Evolutionary conservation across 2,113 vertebrate species (phyloP).

Genomic region (Pheucticus melanocephalus): DNA sequence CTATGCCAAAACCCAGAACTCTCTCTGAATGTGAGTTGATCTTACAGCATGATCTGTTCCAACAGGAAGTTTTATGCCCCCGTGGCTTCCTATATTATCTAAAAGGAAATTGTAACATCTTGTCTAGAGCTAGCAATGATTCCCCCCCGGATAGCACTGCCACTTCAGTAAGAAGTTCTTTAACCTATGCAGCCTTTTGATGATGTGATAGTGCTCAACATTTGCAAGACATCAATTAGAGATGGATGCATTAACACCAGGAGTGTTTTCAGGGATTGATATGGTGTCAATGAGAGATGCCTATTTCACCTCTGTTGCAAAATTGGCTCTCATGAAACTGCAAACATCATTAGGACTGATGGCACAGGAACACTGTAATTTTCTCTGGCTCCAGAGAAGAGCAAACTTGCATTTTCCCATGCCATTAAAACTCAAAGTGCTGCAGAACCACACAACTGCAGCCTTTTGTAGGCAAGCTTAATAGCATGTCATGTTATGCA

Average conservation of each 20-base stretch:
- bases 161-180: slow-evolving; percentile 9
- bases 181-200: slow-evolving; percentile 38
- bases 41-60: background rate
- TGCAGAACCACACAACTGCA: background rate
- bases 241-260: background rate
- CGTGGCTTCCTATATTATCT: background rate
- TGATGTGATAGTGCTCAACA: background rate
- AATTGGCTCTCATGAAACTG: slow-evolving; percentile 27
- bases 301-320: slow-evolving; percentile 37
- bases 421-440: background rate
- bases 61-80: background rate
- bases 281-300: background rate
- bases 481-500: background rate
- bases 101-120: slow-evolving; percentile 20
- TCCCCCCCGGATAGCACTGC: background rate
- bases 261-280: slow-evolving; percentile 15
- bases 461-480: slow-evolving; percentile 17
- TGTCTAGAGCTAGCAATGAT: background rate
- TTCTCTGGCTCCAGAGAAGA: slow-evolving; percentile 38
- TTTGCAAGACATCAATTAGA: slow-evolving; percentile 33
- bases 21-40: slow-evolving; percentile 21
- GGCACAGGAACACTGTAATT: slow-evolving; percentile 42
- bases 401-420: slow-evolving; percentile 38
- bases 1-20: slow-evolving; percentile 21
- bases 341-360: slow-evolving; percentile 42